Percentiles rank a stretch among this genome's conserved stretches.
These are phyloP conservation scores for Nyctibius grandis DNA, from an alignment of 2,797 vertebrate species.

Conservation along the genomic window DNA sequence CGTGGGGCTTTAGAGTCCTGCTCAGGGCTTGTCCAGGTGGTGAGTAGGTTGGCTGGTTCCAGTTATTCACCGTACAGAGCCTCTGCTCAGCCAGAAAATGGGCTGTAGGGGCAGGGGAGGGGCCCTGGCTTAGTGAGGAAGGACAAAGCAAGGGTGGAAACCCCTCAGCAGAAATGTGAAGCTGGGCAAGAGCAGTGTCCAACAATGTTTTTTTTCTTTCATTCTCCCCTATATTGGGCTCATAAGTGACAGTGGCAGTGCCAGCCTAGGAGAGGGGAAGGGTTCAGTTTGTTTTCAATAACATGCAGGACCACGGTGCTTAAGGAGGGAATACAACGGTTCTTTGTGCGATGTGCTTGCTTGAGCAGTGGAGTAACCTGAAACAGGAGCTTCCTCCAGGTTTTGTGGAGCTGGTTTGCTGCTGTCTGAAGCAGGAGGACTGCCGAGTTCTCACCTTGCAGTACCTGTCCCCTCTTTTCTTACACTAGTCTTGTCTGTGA, in stretches of 20 bases:
- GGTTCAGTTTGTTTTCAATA: not conserved
- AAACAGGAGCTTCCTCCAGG: not conserved
- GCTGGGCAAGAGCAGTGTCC: not conserved
- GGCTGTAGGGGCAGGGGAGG: not conserved
- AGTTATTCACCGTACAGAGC: conserved; percentile 26
- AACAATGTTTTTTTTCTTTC: not conserved
- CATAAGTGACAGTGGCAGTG: not conserved
- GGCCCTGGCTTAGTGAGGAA: not conserved
- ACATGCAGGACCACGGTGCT: not conserved
- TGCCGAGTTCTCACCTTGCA: not conserved
- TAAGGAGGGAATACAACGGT: not conserved
- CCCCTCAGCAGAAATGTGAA: not conserved
- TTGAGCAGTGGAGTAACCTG: not conserved
- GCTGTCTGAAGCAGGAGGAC: not conserved
- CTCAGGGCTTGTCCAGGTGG: not conserved
- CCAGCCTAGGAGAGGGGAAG: not conserved
- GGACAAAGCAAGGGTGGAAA: not conserved
- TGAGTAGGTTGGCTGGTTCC: conserved; percentile 39
- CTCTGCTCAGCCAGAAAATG: not conserved
- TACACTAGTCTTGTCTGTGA: not conserved
- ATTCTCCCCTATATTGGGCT: not conserved
- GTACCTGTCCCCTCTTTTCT: not conserved
- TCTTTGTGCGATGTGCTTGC: not conserved
- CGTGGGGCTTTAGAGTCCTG: not conserved
- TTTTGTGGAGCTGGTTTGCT: not conserved